A percentile compares a stretch with the other conserved stretches of the same genome.
These are phyloP conservation scores for Graptemys geographica DNA, from an alignment of 2,797 vertebrate species.

Conservation along the genomic window DNA sequence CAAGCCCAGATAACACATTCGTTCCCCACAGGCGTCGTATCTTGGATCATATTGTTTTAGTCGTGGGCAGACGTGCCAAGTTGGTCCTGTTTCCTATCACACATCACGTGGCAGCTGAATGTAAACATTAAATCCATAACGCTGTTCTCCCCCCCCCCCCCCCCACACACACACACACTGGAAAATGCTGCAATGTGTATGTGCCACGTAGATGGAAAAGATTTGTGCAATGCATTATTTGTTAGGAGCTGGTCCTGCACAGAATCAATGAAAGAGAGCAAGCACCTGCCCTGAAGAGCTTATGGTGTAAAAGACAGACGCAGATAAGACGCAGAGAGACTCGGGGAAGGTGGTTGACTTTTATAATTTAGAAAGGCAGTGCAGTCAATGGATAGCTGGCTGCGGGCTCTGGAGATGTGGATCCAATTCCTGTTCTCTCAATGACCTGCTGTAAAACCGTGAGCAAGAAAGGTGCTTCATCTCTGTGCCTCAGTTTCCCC, in stretches of 20 bases:
- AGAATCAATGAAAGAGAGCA: background rate
- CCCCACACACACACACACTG: background rate
- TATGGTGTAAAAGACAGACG: background rate
- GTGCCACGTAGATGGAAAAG: no score
- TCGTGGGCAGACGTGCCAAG: background rate
- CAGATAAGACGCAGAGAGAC: background rate
- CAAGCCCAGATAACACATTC: fast-evolving
- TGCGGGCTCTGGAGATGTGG: background rate
- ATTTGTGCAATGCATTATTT: no score
- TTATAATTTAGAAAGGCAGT: background rate
- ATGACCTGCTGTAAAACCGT: background rate
- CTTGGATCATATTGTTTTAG: background rate
- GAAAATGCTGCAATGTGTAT: background rate
- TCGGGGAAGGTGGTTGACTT: background rate
- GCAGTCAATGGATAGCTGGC: background rate
- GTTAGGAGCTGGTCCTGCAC: background rate
- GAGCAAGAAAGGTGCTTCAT: no score
- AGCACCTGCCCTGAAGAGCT: background rate
- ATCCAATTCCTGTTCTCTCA: background rate
- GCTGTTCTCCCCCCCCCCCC: background rate
- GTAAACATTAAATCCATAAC: background rate
- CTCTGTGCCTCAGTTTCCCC: background rate
- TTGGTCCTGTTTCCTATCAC: background rate
- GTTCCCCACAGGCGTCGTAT: fast-evolving
- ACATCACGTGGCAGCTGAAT: background rate